Conservation (phyloP, 30 jellyfish, hydroid and myxozoan species). For the Aurelia aurita complex sp. Pacific region DNA sequence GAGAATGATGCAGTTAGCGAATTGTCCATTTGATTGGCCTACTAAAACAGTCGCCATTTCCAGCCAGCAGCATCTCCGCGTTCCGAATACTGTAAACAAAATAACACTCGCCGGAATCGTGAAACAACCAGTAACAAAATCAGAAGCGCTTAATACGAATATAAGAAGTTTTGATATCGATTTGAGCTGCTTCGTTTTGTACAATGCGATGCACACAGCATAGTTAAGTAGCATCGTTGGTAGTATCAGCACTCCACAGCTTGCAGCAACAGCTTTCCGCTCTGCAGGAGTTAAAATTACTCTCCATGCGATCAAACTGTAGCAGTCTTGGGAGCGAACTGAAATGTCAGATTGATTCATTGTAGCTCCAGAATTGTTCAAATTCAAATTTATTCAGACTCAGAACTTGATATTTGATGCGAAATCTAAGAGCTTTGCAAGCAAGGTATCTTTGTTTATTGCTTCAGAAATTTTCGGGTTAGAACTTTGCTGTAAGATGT, state of each 20-base stretch:
- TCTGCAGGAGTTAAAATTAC: conserved; percentile 2
- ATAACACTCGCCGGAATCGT: conserved; percentile 17
- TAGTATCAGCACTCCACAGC: conserved; percentile 10
- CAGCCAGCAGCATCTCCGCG: conserved; percentile 7
- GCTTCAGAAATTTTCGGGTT: too few species aligned
- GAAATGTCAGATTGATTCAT: too few species aligned
- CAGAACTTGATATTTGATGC: too few species aligned
- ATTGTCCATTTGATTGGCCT: conserved; percentile 41
- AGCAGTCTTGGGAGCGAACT: not conserved
- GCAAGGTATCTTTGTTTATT: too few species aligned
- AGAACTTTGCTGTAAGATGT: too few species aligned
- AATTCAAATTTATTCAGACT: too few species aligned
- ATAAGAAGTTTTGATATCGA: conserved; percentile 23
- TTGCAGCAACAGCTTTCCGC: not conserved
- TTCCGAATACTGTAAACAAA: not conserved
- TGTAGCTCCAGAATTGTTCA: too few species aligned
- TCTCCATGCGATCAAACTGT: conserved; percentile 49
- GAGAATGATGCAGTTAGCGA: conserved; percentile 15
- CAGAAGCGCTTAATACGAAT: conserved; percentile 24
- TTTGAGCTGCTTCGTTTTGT: conserved; percentile 5
- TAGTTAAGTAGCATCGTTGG: conserved; percentile 14
- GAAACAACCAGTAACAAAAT: conserved; percentile 17
- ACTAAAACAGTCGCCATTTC: conserved; percentile 11
- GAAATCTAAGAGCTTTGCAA: too few species aligned
- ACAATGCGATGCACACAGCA: not conserved